Conservation (phyloP, 2,888 invertebrate genomes). For the Gymnocheta viridis region DNA sequence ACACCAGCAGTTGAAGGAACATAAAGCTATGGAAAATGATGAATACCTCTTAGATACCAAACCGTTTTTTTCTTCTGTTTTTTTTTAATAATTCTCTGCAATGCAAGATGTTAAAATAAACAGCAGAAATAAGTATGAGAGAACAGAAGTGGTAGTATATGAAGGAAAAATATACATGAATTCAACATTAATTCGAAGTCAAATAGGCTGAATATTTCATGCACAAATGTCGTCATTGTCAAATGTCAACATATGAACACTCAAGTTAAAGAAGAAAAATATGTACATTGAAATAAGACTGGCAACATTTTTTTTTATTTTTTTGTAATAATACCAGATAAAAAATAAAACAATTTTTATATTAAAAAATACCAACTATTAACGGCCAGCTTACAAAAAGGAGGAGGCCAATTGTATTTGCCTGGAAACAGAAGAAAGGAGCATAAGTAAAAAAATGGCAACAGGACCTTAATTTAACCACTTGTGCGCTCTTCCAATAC, state of each 20-base stretch:
- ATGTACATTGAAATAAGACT: conserved; percentile 17
- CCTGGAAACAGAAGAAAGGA: neutral
- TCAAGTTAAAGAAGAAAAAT: conserved; percentile 46
- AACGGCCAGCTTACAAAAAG: conserved; percentile 1
- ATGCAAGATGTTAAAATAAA: conserved; percentile 48
- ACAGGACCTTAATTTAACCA: conserved; percentile 39
- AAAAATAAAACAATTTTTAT: conserved; percentile 11
- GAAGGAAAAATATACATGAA: conserved; percentile 72
- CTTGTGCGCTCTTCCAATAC: neutral
- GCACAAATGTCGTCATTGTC: conserved; percentile 80
- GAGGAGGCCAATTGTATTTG: neutral
- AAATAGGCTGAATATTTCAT: conserved; percentile 80
- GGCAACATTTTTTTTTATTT: conserved; percentile 6
- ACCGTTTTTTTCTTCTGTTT: neutral
- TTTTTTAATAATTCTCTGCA: conserved; percentile 11
- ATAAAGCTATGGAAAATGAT: conserved; percentile 45
- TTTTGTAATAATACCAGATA: neutral
- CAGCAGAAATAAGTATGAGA: conserved; percentile 17
- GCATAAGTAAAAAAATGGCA: conserved; percentile 26
- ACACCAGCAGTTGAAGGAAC: conserved; percentile 42
- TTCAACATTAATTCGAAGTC: conserved; percentile 80
- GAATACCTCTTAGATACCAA: conserved; percentile 37
- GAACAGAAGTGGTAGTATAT: conserved; percentile 4
- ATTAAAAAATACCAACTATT: conserved; percentile 48
- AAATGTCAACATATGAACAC: conserved; percentile 75